Conservation (phyloP, 2,113 vertebrate species). For the Blennius ocellaris region DNA sequence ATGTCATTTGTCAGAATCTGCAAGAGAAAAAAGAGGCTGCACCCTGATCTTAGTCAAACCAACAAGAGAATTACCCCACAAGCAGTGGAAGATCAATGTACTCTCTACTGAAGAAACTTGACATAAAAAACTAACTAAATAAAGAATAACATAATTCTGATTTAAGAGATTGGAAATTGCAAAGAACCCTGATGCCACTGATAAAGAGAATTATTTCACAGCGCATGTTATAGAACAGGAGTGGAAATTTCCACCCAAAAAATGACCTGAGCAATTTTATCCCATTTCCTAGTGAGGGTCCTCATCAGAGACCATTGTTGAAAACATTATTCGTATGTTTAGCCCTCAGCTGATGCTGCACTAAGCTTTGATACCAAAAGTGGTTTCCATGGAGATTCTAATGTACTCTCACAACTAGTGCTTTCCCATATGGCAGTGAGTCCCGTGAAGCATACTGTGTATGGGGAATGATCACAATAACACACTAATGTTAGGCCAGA, state of each 20-base stretch:
- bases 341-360: constrained; percentile 81
- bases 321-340: constrained; percentile 74
- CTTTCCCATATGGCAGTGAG: constrained; percentile 71
- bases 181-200: constrained; percentile 20
- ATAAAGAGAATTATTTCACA: constrained; percentile 4
- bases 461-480: constrained; percentile 10
- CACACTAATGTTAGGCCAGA: constrained; percentile 1
- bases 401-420: constrained; percentile 80
- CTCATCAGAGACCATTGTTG: constrained; percentile 82
- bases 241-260: constrained; percentile 62
- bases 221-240: constrained; percentile 23
- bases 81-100: not conserved
- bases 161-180: constrained; percentile 21
- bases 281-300: constrained; percentile 73
- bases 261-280: constrained; percentile 65
- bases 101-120: constrained; percentile 4
- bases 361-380: constrained; percentile 82
- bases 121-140: not conserved
- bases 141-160: not conserved
- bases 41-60: constrained; percentile 17
- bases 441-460: constrained; percentile 41
- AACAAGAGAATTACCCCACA: constrained; percentile 7
- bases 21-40: constrained; percentile 15
- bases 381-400: constrained; percentile 86
- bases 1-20: constrained; percentile 12